Base-by-base conservation (phyloP, 2,888 invertebrate species). In the Chydorus sphaericus region DNA sequence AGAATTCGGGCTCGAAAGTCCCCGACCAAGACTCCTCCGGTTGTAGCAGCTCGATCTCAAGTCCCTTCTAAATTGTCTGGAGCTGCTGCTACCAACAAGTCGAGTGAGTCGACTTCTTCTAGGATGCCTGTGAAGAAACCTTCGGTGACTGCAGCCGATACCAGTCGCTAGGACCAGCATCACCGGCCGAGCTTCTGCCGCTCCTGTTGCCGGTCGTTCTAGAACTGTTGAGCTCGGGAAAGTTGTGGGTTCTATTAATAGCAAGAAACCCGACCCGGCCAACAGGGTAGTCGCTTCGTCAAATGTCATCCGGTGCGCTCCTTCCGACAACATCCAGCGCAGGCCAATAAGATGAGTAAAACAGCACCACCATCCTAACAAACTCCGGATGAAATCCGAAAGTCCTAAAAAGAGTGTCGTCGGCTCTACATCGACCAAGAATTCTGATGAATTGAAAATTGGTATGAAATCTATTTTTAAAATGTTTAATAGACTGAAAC, bases 41-140 rank as follows among this genome's bases (percentile, higher is more conserved):
- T n/a, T n/a, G n/a, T n/a, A 26, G 44, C 28, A 14, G 44, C 26
- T 44, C 44, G 44, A 44, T 44, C 44, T 44, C 44, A 44, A 44
- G 28, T 44, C 44, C 44, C 44, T n/a, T n/a, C n/a, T 10, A 44
- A 44, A 44, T n/a, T 28, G 14, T 26, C 44, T n/a, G n/a, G n/a
- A n/a, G n/a, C n/a, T 44, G 44, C 44, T 28, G n/a, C 16, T 16
- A n/a, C 1, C 1, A 38, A n/a, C 16, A 39, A 39, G 16, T 39
- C 39, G 16, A 39, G 23, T 23, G 39, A 39, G 10, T 16, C 39
- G n/a, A 38, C 38, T 7, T 44, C 44, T 14, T 28, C 44, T 14
- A 44, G 14, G 4, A 44, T 26, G 20, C n/a, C 44, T 3, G n/a
- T n/a, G n/a, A n/a, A n/a, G n/a, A n/a, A n/a, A n/a, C n/a, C n/a